phyloP scores from a whole-genome alignment of 1,140 invertebrate genomes.

The Drosophila punjabiensis region DNA sequence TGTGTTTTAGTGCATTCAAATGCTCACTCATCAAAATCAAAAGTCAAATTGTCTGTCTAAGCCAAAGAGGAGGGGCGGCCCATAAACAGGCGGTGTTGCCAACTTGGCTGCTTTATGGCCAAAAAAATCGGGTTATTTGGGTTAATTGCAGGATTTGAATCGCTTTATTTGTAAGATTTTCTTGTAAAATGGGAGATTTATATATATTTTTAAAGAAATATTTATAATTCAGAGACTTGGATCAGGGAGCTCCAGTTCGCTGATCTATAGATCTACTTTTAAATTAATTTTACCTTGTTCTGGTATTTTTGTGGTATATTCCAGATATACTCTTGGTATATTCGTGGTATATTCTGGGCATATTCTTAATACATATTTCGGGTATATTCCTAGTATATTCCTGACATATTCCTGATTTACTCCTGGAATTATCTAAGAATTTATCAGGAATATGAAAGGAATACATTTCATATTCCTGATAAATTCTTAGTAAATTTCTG shows the following conservation, averaged over 20 bases:
- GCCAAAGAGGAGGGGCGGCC: slow-evolving; percentile 6
- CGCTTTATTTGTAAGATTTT: neutral
- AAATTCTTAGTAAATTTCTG: no score
- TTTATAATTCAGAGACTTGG: neutral
- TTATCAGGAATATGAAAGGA: no score
- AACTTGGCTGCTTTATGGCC: slow-evolving; percentile 17
- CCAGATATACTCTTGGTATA: no score
- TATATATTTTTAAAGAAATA: neutral
- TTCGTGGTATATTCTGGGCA: no score
- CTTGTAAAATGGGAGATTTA: neutral
- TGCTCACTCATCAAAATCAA: slow-evolving; percentile 64
- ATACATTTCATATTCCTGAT: no score
- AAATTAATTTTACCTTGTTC: no score
- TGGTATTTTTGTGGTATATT: no score
- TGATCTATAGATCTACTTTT: neutral
- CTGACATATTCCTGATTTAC: no score
- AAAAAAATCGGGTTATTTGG: neutral
- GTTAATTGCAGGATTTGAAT: neutral
- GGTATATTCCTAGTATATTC: no score
- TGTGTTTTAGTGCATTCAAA: slow-evolving; percentile 54
- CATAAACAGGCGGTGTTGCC: slow-evolving; percentile 36
- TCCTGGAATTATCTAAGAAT: no score
- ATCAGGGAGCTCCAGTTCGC: neutral
- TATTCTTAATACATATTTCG: no score
- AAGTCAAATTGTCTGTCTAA: slow-evolving; percentile 55